Conservation (phyloP, 2,797 vertebrate genomes). For the Melopsittacus undulatus region DNA sequence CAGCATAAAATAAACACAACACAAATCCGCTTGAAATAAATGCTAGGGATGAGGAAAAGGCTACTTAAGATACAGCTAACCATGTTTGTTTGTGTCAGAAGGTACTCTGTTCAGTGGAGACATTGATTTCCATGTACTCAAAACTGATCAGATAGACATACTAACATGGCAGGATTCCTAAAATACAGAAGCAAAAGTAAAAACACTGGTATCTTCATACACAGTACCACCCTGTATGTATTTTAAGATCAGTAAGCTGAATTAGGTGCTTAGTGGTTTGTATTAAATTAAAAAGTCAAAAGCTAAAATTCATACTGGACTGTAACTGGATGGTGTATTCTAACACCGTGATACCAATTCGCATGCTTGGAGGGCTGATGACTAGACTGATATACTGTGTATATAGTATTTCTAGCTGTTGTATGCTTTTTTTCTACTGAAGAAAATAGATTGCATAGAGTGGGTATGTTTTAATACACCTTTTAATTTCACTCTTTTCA, state of each 20-base stretch:
- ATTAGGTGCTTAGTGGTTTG: neutral
- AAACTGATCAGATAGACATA: neutral
- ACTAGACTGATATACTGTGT: constrained; percentile 71
- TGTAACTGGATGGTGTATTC: neutral
- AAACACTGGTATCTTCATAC: neutral
- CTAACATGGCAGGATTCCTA: neutral
- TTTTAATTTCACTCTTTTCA: constrained; percentile 57
- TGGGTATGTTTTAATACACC: constrained; percentile 84
- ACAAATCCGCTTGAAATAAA: neutral
- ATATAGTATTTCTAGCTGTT: constrained; percentile 68
- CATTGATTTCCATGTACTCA: neutral
- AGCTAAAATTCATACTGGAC: neutral
- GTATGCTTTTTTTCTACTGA: constrained; percentile 67
- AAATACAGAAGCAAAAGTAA: neutral
- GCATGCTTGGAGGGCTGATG: neutral
- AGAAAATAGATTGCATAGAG: constrained; percentile 68
- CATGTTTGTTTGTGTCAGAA: neutral
- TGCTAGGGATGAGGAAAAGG: neutral
- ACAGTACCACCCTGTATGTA: neutral
- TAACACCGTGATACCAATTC: neutral
- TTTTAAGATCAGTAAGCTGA: neutral
- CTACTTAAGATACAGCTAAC: neutral
- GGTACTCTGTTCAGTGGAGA: neutral
- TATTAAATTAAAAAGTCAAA: neutral
- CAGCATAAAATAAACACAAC: neutral